Conservation (phyloP, 2,113 vertebrate genomes). For the Xiphophorus maculatus region DNA sequence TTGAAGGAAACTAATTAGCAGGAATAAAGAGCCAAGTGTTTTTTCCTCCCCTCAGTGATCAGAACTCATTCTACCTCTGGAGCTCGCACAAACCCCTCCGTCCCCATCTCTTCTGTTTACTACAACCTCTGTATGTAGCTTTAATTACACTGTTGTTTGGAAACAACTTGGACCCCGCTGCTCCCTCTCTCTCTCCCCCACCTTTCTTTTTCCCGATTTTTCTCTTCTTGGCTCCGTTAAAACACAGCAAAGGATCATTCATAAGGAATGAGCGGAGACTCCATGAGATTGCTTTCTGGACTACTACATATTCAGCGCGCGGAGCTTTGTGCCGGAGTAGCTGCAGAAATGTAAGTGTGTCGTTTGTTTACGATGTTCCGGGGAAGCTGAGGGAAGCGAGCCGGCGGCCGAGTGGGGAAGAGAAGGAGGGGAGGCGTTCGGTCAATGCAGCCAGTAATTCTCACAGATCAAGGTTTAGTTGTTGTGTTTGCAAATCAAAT, state of each 20-base stretch:
- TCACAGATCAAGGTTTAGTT: constrained; percentile 38
- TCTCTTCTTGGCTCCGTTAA: constrained; percentile 59
- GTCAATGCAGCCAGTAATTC: constrained; percentile 28
- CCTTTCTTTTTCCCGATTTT: constrained; percentile 53
- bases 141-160: constrained; percentile 79
- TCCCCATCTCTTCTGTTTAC: constrained; percentile 75
- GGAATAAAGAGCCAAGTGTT: constrained; percentile 98
- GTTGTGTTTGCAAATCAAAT: constrained; percentile 39
- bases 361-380: constrained; percentile 64
- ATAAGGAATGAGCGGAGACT: constrained; percentile 75
- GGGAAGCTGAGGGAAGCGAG: constrained; percentile 31
- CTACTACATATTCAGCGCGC: constrained; percentile 67
- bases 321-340: constrained; percentile 74
- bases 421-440: constrained; percentile 24
- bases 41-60: constrained; percentile 75
- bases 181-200: constrained; percentile 59
- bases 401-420: constrained; percentile 26
- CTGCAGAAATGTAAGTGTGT: constrained; percentile 77
- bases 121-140: constrained; percentile 76
- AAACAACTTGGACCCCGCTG: constrained; percentile 76
- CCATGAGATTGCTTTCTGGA: constrained; percentile 71
- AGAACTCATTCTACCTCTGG: constrained; percentile 82
- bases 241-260: constrained; percentile 67
- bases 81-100: constrained; percentile 80
- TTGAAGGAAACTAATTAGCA: constrained; percentile 99